phyloP scores from a whole-genome alignment of 2,113 vertebrate species.

The Psilopogon haemacephalus region DNA sequence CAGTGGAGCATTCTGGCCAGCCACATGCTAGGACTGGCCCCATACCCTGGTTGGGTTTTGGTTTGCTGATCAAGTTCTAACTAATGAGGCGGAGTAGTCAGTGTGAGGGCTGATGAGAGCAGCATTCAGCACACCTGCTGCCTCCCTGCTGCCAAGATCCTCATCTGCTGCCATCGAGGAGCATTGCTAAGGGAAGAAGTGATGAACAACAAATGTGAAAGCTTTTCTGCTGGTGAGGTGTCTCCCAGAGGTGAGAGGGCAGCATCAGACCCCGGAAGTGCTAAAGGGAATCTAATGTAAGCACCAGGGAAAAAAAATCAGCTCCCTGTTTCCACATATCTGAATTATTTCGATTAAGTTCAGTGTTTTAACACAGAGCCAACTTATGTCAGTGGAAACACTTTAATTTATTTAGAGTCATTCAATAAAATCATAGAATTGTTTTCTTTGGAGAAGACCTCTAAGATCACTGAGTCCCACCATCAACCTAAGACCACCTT shows the following conservation, averaged over 20 bases:
- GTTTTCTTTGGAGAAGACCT: no score
- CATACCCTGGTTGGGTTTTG: fast-evolving
- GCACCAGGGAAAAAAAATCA: not conserved
- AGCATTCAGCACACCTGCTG: not conserved
- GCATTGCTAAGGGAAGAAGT: not conserved
- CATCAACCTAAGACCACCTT: no score
- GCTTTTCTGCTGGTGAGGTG: not conserved
- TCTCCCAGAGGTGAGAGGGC: not conserved
- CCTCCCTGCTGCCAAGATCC: not conserved
- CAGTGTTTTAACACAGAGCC: not conserved
- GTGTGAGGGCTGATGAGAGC: conserved; percentile 1
- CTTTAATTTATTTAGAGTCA: not conserved
- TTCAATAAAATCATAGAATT: no score
- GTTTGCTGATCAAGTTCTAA: not conserved
- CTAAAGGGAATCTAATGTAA: not conserved
- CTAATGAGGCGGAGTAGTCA: not conserved
- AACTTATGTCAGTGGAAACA: not conserved
- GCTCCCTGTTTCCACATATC: not conserved
- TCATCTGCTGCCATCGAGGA: not conserved
- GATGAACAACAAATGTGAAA: not conserved
- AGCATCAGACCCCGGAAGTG: not conserved
- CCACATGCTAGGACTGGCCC: not conserved
- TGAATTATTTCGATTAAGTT: not conserved
- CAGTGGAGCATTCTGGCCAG: not conserved
- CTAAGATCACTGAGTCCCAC: no score